These are phyloP conservation scores for Rhinopomastus cyanomelas DNA, from an alignment of 2,113 vertebrate genomes.

Conservation along the genomic window DNA sequence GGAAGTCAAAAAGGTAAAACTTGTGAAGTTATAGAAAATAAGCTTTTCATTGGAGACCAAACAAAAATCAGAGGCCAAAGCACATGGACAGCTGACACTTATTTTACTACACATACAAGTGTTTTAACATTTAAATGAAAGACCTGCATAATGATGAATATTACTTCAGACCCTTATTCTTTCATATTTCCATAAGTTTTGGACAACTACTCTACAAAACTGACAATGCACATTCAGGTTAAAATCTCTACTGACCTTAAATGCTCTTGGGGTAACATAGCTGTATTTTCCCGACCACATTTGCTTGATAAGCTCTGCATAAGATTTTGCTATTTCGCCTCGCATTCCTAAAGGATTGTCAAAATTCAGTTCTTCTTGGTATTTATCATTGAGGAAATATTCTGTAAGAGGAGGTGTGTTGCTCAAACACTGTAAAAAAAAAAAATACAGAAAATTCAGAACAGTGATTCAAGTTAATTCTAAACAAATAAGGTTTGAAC, in stretches of 20 bases:
- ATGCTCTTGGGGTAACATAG: conserved; percentile 95
- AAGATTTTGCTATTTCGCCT: conserved; percentile 96
- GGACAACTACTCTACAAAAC: not conserved
- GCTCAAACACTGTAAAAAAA: conserved; percentile 90
- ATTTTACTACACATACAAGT: not conserved
- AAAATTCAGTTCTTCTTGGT: conserved; percentile 93
- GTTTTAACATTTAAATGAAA: not conserved
- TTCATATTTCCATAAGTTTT: not conserved
- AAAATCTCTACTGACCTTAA: conserved; percentile 84
- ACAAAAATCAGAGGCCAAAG: not conserved
- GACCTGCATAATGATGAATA: not conserved
- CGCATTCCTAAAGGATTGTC: conserved; percentile 99
- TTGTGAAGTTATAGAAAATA: not conserved
- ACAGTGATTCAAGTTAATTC: not conserved
- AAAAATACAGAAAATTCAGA: conserved; percentile 20
- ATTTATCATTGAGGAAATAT: conserved; percentile 96
- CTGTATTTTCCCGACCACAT: conserved; percentile 97
- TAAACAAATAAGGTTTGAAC: not conserved
- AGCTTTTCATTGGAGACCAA: not conserved
- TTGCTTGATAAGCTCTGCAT: conserved; percentile 94
- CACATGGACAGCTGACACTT: not conserved
- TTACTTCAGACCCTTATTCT: not conserved
- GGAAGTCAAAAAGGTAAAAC: not conserved
- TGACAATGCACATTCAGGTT: not conserved
- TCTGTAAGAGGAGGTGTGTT: conserved; percentile 96